Evolutionary conservation across 2,113 vertebrate species (phyloP).

Genomic region (Scomber japonicus): DNA sequence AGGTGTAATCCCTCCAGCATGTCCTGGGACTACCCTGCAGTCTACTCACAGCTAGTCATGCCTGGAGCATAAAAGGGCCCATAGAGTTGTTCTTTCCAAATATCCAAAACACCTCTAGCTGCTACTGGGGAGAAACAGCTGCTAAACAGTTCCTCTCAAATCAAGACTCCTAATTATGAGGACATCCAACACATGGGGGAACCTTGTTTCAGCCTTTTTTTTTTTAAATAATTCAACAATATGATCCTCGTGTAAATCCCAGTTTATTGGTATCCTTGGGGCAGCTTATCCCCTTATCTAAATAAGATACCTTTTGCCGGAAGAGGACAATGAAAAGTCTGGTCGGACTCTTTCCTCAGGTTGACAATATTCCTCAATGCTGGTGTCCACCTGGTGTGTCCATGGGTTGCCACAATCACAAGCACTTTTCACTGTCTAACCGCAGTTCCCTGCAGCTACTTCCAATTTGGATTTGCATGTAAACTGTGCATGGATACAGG

Average conservation of each 20-base stretch:
- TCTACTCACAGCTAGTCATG: slow-evolving; percentile 25
- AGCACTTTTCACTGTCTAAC: no score
- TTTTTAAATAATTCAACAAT: neutral
- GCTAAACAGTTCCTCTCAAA: neutral
- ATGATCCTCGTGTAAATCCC: neutral
- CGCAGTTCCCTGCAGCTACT: no score
- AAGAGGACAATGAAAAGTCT: no score
- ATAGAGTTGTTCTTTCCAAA: slow-evolving; percentile 3
- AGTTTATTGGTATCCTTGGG: no score
- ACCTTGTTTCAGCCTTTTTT: slow-evolving; percentile 10
- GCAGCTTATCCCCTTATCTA: no score
- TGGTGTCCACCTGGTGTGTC: no score
- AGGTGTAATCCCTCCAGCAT: slow-evolving; percentile 3
- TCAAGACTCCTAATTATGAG: neutral
- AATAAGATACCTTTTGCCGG: no score
- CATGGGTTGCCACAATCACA: no score
- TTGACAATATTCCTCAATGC: no score
- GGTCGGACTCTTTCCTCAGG: no score
- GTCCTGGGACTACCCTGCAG: slow-evolving; percentile 1
- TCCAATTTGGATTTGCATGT: no score
- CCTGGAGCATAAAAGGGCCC: neutral
- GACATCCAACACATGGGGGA: neutral
- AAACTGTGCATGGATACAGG: no score
- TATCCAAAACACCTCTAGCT: neutral
- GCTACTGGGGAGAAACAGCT: neutral